Base-by-base conservation (phyloP, 2,888 invertebrate genomes). In the Cheilosia vernalis region DNA sequence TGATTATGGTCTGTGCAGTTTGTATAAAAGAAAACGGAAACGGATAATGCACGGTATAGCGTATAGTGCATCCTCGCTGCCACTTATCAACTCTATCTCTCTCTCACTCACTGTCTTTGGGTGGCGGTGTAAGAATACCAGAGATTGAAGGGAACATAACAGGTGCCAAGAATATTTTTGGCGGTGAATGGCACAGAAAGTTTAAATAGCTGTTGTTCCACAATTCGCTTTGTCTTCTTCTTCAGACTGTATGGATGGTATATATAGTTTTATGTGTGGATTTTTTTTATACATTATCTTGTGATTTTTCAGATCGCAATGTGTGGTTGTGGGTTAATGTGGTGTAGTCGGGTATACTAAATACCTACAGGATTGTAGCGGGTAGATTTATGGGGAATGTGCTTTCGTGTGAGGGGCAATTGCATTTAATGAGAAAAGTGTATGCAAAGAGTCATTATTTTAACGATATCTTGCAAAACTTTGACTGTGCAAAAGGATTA, bases 141-240 rank as follows among this genome's bases (percentile, higher is more conserved):
- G 15, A 66, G 53, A 61, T 77, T 51, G 27, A 60, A 24, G 30
- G 47, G 40, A 66, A 56, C 47, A 55, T 47, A 78, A 67, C 60
- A 83, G 72, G 78, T 83, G 82, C 72, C 66, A 67, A 49, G 72
- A 78, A 67, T 40, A 72, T 61, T 78, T 83, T 67, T 56, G 55
- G 72, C 66, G 82, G 78, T 61, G 82, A 61, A 72, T 78, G 72
- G 78, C 82, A 83, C 77, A 78, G 60, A 78, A 78, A 83, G 60
- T 78, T 83, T 61, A 66, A 77, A 72, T 37, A 66, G 66, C 49
- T 55, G 21, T 51, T 76, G 66, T 60, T 76, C 37, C 60, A 42
- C 47, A 83, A 78, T 72, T 55, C 27, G 49, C 53, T 66, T 42
- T 19, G 27, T 3, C 19, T 27, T 4, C 17, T 63, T 37, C 9